These are phyloP conservation scores for Bradypus variegatus DNA, from an alignment of 2,797 vertebrate genomes.

Conservation along the genomic window DNA sequence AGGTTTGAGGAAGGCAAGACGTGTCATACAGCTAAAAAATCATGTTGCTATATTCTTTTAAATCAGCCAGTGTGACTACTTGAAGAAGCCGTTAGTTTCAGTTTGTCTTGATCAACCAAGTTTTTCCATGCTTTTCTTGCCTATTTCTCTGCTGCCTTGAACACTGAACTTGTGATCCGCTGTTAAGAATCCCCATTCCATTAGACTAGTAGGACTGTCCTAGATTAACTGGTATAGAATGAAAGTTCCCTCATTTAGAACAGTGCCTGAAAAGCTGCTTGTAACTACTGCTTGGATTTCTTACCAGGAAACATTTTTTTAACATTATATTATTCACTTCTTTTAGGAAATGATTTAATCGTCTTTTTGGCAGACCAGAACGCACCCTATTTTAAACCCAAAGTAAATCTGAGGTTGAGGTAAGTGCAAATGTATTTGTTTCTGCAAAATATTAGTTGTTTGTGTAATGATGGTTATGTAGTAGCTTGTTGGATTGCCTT, in stretches of 20 bases:
- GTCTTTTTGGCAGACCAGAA: slow-evolving; percentile 93
- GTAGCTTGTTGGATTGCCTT: neutral
- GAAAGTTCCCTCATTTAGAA: slow-evolving; percentile 1
- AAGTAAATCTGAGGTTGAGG: slow-evolving; percentile 80
- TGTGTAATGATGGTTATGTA: neutral
- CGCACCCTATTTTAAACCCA: slow-evolving; percentile 93
- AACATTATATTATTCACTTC: slow-evolving; percentile 45
- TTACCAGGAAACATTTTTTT: neutral
- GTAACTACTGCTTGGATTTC: neutral
- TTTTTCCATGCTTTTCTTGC: neutral
- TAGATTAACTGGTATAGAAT: neutral
- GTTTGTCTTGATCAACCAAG: neutral
- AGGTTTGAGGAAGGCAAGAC: neutral
- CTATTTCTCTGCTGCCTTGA: neutral
- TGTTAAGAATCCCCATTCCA: neutral
- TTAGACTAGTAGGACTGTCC: neutral
- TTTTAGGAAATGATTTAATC: slow-evolving; percentile 85
- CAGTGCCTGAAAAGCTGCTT: neutral
- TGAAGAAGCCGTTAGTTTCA: neutral
- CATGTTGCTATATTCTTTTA: neutral
- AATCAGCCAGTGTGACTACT: neutral
- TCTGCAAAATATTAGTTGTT: neutral
- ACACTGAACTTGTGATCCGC: neutral
- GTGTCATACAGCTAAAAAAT: neutral
- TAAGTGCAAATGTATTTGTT: slow-evolving; percentile 68